These are phyloP conservation scores for Acridotheres tristis DNA, from an alignment of 2,797 vertebrate species.

Conservation along the genomic window DNA sequence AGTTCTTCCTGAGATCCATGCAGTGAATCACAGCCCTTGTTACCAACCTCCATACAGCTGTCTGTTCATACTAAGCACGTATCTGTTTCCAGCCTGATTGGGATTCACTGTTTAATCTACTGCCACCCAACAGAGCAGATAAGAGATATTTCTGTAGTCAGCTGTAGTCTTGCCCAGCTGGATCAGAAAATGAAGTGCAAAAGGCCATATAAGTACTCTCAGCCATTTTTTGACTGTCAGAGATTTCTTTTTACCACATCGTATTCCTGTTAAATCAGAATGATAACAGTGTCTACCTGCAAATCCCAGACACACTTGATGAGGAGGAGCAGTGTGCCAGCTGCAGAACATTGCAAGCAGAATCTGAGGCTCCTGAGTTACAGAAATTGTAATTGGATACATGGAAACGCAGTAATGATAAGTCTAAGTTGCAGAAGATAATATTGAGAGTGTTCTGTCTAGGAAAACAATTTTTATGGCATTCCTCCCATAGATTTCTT, in stretches of 20 bases:
- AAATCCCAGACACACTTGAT: not conserved
- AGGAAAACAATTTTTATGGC: not conserved
- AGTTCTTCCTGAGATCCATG: not conserved
- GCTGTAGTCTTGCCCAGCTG: not conserved
- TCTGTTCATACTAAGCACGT: not conserved
- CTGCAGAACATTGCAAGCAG: not conserved
- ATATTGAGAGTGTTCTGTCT: not conserved
- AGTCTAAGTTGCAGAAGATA: not conserved
- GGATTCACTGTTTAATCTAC: not conserved
- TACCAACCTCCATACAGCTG: not conserved
- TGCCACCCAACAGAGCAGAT: not conserved
- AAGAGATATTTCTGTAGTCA: not conserved
- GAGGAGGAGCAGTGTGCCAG: not conserved
- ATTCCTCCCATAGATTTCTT: not conserved
- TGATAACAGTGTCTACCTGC: not conserved
- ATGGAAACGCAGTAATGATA: slow-evolving; percentile 20
- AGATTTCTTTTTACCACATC: not conserved
- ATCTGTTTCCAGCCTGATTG: not conserved
- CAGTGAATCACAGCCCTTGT: not conserved
- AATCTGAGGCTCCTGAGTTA: not conserved
- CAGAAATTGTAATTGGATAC: not conserved
- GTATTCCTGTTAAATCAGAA: slow-evolving; percentile 14
- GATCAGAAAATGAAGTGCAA: not conserved
- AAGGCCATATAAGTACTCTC: not conserved
- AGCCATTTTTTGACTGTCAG: not conserved